Evolutionary conservation across 2,888 invertebrate species (phyloP).

Genomic region (Siphonodentalium dalli): DNA sequence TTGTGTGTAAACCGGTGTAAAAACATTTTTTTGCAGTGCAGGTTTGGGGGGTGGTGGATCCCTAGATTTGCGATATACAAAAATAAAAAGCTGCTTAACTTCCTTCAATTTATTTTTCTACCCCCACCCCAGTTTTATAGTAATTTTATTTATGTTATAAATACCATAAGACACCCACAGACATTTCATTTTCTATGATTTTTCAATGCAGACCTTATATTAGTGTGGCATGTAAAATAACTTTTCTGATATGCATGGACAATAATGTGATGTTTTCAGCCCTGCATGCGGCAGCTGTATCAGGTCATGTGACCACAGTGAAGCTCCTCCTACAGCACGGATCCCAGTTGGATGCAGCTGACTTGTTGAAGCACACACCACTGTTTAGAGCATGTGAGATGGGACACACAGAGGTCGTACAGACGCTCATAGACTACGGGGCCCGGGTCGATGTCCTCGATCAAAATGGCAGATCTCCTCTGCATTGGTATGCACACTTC

Average conservation of each 20-base stretch:
- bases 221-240: neutral
- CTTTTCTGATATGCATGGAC: too few species aligned
- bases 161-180: neutral
- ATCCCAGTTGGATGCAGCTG: slow-evolving; percentile 55
- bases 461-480: slow-evolving; percentile 60
- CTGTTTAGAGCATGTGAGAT: slow-evolving; percentile 63
- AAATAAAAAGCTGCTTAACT: too few species aligned
- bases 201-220: neutral
- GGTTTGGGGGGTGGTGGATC: too few species aligned
- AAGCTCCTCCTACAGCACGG: slow-evolving; percentile 57
- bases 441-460: slow-evolving; percentile 61
- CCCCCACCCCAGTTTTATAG: too few species aligned
- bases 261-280: slow-evolving; percentile 40
- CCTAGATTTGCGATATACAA: too few species aligned
- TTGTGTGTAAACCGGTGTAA: too few species aligned
- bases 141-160: too few species aligned
- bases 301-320: slow-evolving; percentile 61
- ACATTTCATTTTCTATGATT: neutral
- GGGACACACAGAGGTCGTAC: slow-evolving; percentile 60
- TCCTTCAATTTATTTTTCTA: too few species aligned
- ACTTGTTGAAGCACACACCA: slow-evolving; percentile 62
- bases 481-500: slow-evolving; percentile 59
- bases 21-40: too few species aligned
- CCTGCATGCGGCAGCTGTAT: slow-evolving; percentile 62
- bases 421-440: slow-evolving; percentile 59